Base-by-base conservation (phyloP, 92 coral and sea anemone species). In the Phenganax stokvisi region DNA sequence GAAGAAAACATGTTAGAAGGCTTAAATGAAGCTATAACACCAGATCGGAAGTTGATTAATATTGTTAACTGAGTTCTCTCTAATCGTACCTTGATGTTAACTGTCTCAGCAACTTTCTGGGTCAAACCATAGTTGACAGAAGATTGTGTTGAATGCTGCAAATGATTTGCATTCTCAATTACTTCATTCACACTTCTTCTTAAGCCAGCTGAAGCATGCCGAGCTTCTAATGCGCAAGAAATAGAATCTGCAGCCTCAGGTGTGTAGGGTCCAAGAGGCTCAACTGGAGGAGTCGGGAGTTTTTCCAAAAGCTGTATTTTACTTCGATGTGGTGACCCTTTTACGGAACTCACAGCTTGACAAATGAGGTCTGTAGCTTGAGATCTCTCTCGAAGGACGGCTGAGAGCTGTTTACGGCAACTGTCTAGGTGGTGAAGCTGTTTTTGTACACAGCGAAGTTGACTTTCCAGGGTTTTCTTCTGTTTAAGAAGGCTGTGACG, bases 81-180 rank as follows among this genome's bases (percentile, higher is more conserved):
- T 37, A 1, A 1, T 5, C 5, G 47, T 37, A 96, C 99, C 88
- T 92, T 96, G 90, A 96, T 92, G 28, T 97, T 92, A 62, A 96
- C 96, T 73, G 99, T 96, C 85, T 96, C 99, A 44, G 99, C 97
- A 56, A 96, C 93, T 80, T 96, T 96, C 88, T 96, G 99, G 54
- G 99, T 96, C 75, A 96, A 47, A 56, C 97, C 99, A 87, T 96
- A 90, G 88, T 96, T 96, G 15, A 96, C 99, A 81, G 99, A 96
- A 52, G 71, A 86, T 66, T 96, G 97, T 37, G 97, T 97, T 9
- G 96, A 92, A 81, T 88, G 89, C 68, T 96, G 99, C 10, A 96
- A 87, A 80, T 92, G 92, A 20, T 90, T 84, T 70, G 96, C 92
- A 89, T 96, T 96, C 83, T 96, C 92, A 51, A 96, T 96, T 30